Base-by-base conservation (phyloP, 2,888 invertebrate genomes). In the Tenthredo distinguenda region DNA sequence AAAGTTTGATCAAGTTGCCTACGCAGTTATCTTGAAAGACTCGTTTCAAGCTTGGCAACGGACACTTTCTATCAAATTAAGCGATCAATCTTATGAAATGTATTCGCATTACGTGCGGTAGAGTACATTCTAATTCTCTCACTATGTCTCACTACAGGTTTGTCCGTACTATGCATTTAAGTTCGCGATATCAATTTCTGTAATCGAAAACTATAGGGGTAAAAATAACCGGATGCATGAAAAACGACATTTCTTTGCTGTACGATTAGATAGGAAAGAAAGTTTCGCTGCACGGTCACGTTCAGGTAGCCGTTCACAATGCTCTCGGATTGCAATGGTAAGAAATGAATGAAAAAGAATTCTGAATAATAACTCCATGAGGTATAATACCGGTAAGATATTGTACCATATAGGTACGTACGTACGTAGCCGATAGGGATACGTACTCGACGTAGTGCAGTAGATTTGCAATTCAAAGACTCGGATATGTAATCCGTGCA, bases 401-500 rank as follows among this genome's bases (percentile, higher is more conserved):
- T 58, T 40, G 15, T 62, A 81, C 81, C 21, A 62, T 62, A 62
- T 40, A 50, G 21, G 58, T 37, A 37, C 31, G 18, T 58, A 58
- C n/a, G 34, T 55, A 58, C 34, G 62, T 81, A 21, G 31, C 50
- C 81, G 81, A 81, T 62, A 62, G 50, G 34, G n/a, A 77, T 40
- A 76, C 7, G 37, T 40, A 43, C n/a, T 21, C 21, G n/a, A 74
- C 40, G n/a, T 37, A 37, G 68, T 68, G 5, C 34, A 34, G 18
- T 77, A 21, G 40, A 81, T 81, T 81, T 81, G 81, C 81, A 81
- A 81, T 81, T 58, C 81, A 81, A 81, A 81, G 81, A 37, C 81
- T 37, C 21, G 72, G 72, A 74, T 43, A 62, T 62, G 81, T 81
- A 40, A 81, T 81, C 81, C 62, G n/a, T 40, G 62, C 37, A 37